Percentiles rank a stretch among this genome's conserved stretches.
These are phyloP conservation scores for Rotaria macrura DNA, from an alignment of 2,888 invertebrate genomes.

Conservation along the genomic window DNA sequence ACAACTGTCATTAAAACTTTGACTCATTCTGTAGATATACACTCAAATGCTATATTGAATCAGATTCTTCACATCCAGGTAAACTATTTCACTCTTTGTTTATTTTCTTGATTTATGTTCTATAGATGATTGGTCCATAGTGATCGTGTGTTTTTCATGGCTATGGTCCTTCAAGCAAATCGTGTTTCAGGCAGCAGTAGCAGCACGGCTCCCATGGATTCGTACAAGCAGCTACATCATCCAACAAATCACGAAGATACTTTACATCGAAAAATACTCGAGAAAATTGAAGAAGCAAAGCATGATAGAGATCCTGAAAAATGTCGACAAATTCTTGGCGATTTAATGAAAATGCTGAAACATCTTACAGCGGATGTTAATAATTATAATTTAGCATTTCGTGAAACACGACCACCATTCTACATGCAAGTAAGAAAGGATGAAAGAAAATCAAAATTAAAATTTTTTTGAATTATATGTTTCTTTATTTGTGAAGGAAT, in stretches of 20 bases:
- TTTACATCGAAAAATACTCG: not conserved
- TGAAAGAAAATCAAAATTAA: not conserved
- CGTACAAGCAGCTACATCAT: not conserved
- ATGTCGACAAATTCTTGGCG: not conserved
- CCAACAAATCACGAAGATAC: not conserved
- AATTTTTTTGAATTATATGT: not conserved
- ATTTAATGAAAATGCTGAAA: not conserved
- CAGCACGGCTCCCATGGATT: not conserved
- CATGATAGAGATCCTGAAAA: not conserved
- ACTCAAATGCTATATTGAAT: not conserved
- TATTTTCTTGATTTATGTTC: not conserved
- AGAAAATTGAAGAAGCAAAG: not conserved
- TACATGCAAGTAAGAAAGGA: not conserved
- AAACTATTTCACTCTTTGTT: not conserved
- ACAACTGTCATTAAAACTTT: not conserved
- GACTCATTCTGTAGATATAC: not conserved
- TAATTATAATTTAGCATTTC: constrained; percentile 15
- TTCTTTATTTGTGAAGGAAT: not conserved
- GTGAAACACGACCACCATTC: constrained; percentile 5
- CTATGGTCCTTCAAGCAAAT: not conserved
- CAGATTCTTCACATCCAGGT: not conserved
- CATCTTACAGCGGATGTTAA: not conserved
- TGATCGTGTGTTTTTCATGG: not conserved
- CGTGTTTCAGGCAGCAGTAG: not conserved
- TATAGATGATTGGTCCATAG: not conserved